Evolutionary conservation across 2,797 vertebrate genomes (phyloP).

Genomic region (Sciaenops ocellatus): DNA sequence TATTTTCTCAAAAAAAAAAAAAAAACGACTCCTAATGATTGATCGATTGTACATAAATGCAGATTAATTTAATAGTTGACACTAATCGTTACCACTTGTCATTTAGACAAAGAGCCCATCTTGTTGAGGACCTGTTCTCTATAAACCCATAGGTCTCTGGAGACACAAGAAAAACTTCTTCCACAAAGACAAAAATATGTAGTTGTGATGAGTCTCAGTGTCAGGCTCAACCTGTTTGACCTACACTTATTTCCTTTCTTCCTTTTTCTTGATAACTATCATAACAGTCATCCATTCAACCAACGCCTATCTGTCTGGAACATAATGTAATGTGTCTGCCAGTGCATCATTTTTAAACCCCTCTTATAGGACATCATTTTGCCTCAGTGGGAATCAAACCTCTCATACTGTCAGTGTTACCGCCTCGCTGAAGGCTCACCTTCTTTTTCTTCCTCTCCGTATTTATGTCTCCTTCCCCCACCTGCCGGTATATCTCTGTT

Average conservation of each 20-base stretch:
- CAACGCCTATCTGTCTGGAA: neutral
- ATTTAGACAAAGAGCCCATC: neutral
- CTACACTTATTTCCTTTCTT: neutral
- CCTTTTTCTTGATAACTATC: neutral
- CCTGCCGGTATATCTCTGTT: slow-evolving; percentile 66
- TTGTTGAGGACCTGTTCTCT: no score
- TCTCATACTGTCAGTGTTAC: slow-evolving; percentile 17
- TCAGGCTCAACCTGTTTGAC: no score
- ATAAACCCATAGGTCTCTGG: no score
- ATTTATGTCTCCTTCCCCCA: slow-evolving; percentile 46
- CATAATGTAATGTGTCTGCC: neutral
- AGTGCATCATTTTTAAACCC: neutral
- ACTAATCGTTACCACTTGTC: neutral
- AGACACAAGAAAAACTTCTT: no score
- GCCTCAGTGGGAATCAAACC: slow-evolving; percentile 33
- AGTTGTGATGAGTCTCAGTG: no score
- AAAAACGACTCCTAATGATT: no score
- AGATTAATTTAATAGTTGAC: no score
- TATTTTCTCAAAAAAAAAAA: no score
- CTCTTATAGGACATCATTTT: slow-evolving; percentile 4
- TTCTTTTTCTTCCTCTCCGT: slow-evolving; percentile 10
- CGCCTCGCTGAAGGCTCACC: slow-evolving; percentile 15
- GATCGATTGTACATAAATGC: no score
- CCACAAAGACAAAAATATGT: no score
- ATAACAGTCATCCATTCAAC: neutral